Evolutionary conservation across 2,797 vertebrate species (phyloP).

Genomic region (Gadopsis marmoratus): DNA sequence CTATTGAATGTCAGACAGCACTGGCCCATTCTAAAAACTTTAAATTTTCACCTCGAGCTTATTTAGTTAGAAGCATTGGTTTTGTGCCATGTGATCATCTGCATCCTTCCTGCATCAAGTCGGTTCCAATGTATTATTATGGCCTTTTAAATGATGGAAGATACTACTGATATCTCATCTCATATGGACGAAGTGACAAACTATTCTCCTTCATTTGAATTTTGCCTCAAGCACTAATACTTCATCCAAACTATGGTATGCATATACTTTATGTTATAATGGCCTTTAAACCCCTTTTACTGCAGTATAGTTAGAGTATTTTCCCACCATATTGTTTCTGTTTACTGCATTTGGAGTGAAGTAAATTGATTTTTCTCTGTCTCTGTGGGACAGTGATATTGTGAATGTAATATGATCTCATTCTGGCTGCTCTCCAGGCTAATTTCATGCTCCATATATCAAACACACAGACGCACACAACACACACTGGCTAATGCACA

Average conservation of each 20-base stretch:
- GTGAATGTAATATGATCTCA: slow-evolving; percentile 41
- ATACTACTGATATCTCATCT: background rate
- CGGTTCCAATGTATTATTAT: background rate
- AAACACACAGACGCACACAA: slow-evolving; percentile 33
- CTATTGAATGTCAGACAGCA: background rate
- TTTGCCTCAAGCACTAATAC: background rate
- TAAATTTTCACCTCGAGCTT: background rate
- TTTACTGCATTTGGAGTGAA: slow-evolving; percentile 25
- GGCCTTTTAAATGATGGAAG: background rate
- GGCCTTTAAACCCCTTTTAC: background rate
- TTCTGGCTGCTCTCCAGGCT: slow-evolving; percentile 58
- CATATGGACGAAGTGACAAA: background rate
- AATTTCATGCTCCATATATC: slow-evolving; percentile 72
- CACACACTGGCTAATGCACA: background rate
- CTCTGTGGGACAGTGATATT: slow-evolving; percentile 23
- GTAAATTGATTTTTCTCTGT: slow-evolving; percentile 11
- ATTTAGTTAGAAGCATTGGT: background rate
- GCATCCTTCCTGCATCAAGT: background rate
- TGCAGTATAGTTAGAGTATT: background rate
- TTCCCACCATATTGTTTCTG: background rate
- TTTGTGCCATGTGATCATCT: background rate
- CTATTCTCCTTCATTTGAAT: slow-evolving; percentile 10
- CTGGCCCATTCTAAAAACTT: too few relatives aligned
- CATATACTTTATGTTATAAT: background rate
- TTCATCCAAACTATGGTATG: background rate